phyloP scores from a whole-genome alignment of 2,888 invertebrate species.

The Scrobipalpa costella region DNA sequence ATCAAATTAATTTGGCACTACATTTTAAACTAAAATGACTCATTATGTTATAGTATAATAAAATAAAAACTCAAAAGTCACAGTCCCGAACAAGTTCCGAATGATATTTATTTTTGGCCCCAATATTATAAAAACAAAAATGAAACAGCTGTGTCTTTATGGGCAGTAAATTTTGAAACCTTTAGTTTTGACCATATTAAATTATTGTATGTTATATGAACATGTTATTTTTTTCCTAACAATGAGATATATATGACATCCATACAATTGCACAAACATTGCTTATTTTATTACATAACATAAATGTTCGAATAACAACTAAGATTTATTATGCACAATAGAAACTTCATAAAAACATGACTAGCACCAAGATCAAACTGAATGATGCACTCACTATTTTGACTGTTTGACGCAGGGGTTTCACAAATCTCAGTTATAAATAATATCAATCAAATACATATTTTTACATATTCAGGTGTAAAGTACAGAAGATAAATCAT shows the following conservation, averaged over 20 bases:
- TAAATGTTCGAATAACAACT: slow-evolving; percentile 6
- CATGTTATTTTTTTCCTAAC: background rate
- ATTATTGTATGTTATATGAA: too few species aligned
- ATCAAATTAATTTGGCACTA: slow-evolving; percentile 21
- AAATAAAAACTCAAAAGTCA: background rate
- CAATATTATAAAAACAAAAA: slow-evolving; percentile 10
- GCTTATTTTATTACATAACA: background rate
- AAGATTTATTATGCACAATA: slow-evolving; percentile 18
- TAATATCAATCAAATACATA: too few species aligned
- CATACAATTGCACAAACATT: slow-evolving; percentile 5
- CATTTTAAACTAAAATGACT: slow-evolving; percentile 8
- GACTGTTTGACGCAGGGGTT: background rate
- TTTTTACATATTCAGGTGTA: too few species aligned
- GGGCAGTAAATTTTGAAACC: background rate
- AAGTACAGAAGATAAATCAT: too few species aligned
- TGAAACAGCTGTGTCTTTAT: background rate
- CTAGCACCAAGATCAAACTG: slow-evolving; percentile 46
- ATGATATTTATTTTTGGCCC: slow-evolving; percentile 21
- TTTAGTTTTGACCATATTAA: background rate
- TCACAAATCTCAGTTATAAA: background rate
- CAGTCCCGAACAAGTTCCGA: background rate
- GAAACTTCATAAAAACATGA: slow-evolving; percentile 35
- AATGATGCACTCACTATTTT: slow-evolving; percentile 15
- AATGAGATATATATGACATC: background rate
- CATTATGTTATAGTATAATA: too few species aligned